Conservation (phyloP, 2,113 vertebrate species). For the Aegotheles bennettii region DNA sequence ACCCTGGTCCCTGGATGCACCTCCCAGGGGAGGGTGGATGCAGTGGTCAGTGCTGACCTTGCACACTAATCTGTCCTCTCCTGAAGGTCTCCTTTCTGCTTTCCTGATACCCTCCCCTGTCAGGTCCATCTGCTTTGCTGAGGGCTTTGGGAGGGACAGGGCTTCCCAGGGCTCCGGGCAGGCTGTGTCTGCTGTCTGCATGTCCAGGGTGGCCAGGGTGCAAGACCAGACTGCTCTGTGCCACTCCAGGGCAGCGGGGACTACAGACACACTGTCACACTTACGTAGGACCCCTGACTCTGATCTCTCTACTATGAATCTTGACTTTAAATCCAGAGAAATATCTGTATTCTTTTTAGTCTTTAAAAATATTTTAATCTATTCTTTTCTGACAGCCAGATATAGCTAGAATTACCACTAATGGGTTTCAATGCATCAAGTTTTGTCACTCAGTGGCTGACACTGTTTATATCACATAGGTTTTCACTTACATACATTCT, state of each 20-base stretch:
- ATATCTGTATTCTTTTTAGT: not conserved
- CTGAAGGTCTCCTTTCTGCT: too few relatives aligned
- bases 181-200: too few relatives aligned
- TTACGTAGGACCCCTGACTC: too few relatives aligned
- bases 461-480: not conserved
- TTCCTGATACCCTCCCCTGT: too few relatives aligned
- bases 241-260: too few relatives aligned
- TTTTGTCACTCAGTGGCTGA: not conserved
- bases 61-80: fast-evolving
- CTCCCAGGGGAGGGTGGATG: not conserved
- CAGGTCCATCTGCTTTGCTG: too few relatives aligned
- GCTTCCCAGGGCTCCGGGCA: too few relatives aligned
- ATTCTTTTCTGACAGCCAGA: not conserved
- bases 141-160: too few relatives aligned
- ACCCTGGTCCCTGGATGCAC: fast-evolving
- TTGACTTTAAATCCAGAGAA: not conserved
- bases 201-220: too few relatives aligned
- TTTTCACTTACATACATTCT: not conserved
- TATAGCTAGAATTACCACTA: not conserved
- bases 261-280: too few relatives aligned
- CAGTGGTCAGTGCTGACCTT: not conserved
- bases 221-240: too few relatives aligned
- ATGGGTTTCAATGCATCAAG: not conserved
- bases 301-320: too few relatives aligned
- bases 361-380: not conserved